Base-by-base conservation (phyloP, 1,140 invertebrate genomes). In the Lasioglossum baleicum region DNA sequence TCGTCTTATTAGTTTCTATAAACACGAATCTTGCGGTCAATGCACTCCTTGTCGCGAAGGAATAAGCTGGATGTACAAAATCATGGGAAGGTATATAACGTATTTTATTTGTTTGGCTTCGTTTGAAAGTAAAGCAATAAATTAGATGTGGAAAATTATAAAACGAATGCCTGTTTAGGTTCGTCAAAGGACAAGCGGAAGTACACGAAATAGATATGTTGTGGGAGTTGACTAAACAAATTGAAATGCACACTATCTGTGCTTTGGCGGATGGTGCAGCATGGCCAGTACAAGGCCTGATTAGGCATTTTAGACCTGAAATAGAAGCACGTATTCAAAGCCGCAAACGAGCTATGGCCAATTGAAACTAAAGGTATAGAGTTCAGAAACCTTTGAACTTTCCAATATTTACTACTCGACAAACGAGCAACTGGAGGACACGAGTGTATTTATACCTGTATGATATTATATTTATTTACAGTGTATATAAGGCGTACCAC, bases 171-270 rank as follows among this genome's bases (percentile, higher is more conserved):
- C 17, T 77, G 90, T 91, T 71, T 83, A 95, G 96, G 94, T 95
- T 96, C 94, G 98, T 99, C 15, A 95, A 97, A 73, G 99, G 99
- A 74, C 98, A 99, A 93, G 99, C 98, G 20, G 95, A 96, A 86
- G 95, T 96, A 22, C 96, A 97, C 87, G 99, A 99, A 94, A 99
- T 99, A 88, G 99, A 99, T 90, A 99, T 99, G 98, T 90, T 99
- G 44, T 99, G 98, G 97, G 99, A 99, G 94, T 94, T 99, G 73
- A 99, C 98, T 80, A 99, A 99, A 94, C 99, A 99, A 94, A 99
- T 99, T 92, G 99, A 99, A 95, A 97, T 99, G 44, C 99, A 99
- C 91, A 99, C 99, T 3, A 99, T 99, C 91, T 99, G 99, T 94
- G 99, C 99, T 71, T 93, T 99, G 79, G 99, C 97, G 71, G 99